These are phyloP conservation scores for Oreochromis spilurus DNA, from an alignment of 2,113 vertebrate species.

Conservation along the genomic window DNA sequence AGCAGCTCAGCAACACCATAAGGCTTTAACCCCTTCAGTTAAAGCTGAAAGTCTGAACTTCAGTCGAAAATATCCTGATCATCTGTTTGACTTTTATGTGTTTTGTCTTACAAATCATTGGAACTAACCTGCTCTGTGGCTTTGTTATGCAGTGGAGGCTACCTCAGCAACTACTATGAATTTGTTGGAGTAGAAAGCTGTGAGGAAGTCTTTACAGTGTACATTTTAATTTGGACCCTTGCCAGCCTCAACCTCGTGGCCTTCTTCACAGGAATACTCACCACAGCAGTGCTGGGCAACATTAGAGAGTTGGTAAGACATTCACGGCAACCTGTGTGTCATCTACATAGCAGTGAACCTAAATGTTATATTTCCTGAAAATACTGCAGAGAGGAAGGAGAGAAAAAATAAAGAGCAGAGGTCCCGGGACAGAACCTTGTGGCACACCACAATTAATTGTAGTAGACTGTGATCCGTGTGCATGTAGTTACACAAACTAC, in stretches of 20 bases:
- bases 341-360: not conserved
- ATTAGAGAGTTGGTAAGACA: conserved; percentile 64
- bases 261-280: conserved; percentile 62
- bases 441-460: not conserved
- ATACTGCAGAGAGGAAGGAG: not conserved
- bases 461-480: not conserved
- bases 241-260: conserved; percentile 61
- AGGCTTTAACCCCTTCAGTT: not conserved
- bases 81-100: rapidly evolving
- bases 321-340: not conserved
- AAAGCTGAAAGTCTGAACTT: not conserved
- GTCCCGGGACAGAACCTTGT: not conserved
- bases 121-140: not conserved
- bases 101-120: not conserved
- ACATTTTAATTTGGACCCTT: conserved; percentile 67
- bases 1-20: not conserved
- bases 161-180: conserved; percentile 71
- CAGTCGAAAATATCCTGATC: not conserved
- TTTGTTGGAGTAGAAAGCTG: conserved; percentile 73
- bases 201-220: conserved; percentile 62
- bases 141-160: conserved; percentile 62
- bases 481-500: not conserved
- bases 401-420: not conserved
- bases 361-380: not conserved
- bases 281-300: conserved; percentile 68